Percentiles rank a stretch among this genome's conserved stretches.
phyloP scores from a whole-genome alignment of 1,140 invertebrate genomes.

The Rhagoletis zephyria region DNA sequence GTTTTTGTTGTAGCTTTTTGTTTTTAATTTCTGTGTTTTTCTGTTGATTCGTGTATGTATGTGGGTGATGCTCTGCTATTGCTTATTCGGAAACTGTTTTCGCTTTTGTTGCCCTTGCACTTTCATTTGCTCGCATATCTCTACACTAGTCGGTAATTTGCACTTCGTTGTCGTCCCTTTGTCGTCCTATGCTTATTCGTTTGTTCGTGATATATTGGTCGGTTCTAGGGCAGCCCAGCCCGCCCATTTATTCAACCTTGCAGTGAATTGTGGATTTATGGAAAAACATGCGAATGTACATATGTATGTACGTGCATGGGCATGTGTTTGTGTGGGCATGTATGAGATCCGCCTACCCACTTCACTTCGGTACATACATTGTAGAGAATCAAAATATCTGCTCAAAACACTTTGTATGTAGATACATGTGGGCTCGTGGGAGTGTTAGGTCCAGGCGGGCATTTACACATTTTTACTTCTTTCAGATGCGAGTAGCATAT shows the following conservation, averaged over 20 bases:
- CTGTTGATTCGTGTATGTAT: no score
- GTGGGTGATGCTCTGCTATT: background rate
- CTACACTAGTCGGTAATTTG: background rate
- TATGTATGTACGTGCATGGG: background rate
- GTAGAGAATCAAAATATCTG: no score
- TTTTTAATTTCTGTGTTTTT: background rate
- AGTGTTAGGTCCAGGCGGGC: background rate
- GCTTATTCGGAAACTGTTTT: background rate
- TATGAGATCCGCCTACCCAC: background rate
- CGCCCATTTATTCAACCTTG: slow-evolving; percentile 39
- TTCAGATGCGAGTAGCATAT: background rate
- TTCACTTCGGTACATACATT: no score
- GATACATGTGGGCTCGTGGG: background rate
- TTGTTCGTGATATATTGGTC: background rate
- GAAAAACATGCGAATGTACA: background rate
- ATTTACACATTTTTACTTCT: background rate
- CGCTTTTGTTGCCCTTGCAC: slow-evolving; percentile 30
- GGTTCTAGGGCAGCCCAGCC: slow-evolving; percentile 18
- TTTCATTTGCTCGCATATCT: slow-evolving; percentile 29
- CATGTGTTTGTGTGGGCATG: background rate
- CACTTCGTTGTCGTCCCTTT: background rate
- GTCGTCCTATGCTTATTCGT: background rate
- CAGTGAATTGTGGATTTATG: slow-evolving; percentile 41
- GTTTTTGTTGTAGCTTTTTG: slow-evolving; percentile 32
- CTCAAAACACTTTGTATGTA: background rate